A percentile compares a stretch with the other conserved stretches of the same genome.
Evolutionary conservation across 1,140 invertebrate genomes (phyloP).

Genomic region (Cecropterus lyciades): DNA sequence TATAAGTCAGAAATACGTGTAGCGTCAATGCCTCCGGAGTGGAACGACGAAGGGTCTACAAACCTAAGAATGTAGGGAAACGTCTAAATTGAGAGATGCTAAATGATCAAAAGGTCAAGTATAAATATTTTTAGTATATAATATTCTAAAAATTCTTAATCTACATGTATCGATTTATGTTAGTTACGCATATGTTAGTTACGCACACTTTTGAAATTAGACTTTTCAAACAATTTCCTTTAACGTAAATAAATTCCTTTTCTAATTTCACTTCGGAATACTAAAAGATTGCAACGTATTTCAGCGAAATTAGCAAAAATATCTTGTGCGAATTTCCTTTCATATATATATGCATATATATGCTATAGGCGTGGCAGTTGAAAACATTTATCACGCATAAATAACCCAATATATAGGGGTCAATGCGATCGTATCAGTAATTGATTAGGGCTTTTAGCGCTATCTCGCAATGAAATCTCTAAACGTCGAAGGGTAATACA

Average conservation of each 20-base stretch:
- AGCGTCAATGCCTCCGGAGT: too few species aligned
- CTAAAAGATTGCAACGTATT: slow-evolving; percentile 12
- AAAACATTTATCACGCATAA: slow-evolving; percentile 14
- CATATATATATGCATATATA: not conserved
- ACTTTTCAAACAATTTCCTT: too few species aligned
- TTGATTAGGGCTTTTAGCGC: slow-evolving; percentile 59
- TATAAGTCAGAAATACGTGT: too few species aligned
- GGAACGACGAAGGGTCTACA: too few species aligned
- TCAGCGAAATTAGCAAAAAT: slow-evolving; percentile 18
- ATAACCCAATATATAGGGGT: slow-evolving; percentile 40
- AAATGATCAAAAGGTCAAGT: too few species aligned
- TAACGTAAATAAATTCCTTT: not conserved
- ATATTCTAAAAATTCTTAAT: too few species aligned
- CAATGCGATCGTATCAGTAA: slow-evolving; percentile 59
- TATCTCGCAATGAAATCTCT: slow-evolving; percentile 45
- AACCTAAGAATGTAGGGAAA: too few species aligned
- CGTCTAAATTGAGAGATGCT: too few species aligned
- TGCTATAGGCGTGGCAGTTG: slow-evolving; percentile 13
- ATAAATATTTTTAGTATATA: too few species aligned
- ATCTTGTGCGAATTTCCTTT: slow-evolving; percentile 5
- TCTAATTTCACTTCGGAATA: not conserved
- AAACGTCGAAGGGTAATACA: slow-evolving; percentile 37
- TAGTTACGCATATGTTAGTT: too few species aligned
- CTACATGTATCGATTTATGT: too few species aligned
- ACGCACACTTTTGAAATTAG: too few species aligned